Evolutionary conservation across 1,140 invertebrate species (phyloP).

Genomic region (Drosophila kanapiae): DNA sequence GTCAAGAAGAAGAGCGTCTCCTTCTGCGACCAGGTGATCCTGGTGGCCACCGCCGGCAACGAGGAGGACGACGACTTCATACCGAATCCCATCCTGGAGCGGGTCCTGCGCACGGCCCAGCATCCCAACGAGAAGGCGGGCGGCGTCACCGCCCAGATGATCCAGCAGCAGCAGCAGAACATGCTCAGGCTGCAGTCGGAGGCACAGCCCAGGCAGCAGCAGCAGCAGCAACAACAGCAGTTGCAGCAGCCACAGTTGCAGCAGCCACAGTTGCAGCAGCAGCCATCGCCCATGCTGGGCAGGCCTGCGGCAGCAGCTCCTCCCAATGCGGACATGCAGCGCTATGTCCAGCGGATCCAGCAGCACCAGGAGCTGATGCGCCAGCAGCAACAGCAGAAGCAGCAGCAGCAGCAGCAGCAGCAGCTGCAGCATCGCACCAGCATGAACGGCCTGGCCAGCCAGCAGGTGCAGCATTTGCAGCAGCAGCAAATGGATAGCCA

Average conservation of each 20-base stretch:
- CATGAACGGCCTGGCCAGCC: slow-evolving; percentile 69
- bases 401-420: slow-evolving; percentile 59
- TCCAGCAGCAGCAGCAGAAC: slow-evolving; percentile 87
- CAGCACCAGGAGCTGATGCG: slow-evolving; percentile 52
- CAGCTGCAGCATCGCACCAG: slow-evolving; percentile 65
- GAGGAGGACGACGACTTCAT: slow-evolving; percentile 95
- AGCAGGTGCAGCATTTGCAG: slow-evolving; percentile 53
- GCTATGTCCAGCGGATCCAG: slow-evolving; percentile 74
- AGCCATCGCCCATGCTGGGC: slow-evolving; percentile 64
- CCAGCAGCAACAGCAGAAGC: slow-evolving; percentile 33
- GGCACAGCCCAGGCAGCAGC: slow-evolving; percentile 77
- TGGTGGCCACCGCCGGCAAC: slow-evolving; percentile 96
- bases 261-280: slow-evolving; percentile 43
- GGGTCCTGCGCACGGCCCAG: slow-evolving; percentile 91
- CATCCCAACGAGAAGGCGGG: slow-evolving; percentile 85
- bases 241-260: slow-evolving; percentile 56
- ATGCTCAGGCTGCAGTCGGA: slow-evolving; percentile 86
- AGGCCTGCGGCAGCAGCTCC: slow-evolving; percentile 25
- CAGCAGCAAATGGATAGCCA: slow-evolving; percentile 59
- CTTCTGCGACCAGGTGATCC: slow-evolving; percentile 96
- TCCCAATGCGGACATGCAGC: slow-evolving; percentile 64
- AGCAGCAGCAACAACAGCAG: slow-evolving; percentile 62
- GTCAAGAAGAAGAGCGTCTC: slow-evolving; percentile 96
- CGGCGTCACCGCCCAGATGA: slow-evolving; percentile 84
- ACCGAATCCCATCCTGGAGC: slow-evolving; percentile 95